These are phyloP conservation scores for Zapornia atra DNA, from an alignment of 2,113 vertebrate genomes.

Conservation along the genomic window DNA sequence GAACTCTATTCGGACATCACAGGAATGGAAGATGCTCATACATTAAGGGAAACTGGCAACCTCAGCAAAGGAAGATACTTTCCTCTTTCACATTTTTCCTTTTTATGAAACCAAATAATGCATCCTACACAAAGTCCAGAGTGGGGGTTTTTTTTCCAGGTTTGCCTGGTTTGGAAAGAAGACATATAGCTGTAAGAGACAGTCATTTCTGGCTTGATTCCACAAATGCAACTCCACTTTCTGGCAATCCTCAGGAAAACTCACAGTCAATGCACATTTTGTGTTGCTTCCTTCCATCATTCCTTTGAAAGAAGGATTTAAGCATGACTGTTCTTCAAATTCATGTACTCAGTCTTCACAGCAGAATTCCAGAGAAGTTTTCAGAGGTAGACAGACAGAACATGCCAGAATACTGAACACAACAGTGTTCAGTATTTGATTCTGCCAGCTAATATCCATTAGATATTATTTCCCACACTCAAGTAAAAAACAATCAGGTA, in stretches of 20 bases:
- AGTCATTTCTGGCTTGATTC: not conserved
- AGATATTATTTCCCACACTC: not conserved
- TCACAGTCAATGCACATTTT: not conserved
- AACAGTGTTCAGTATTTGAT: not conserved
- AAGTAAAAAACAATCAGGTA: not conserved
- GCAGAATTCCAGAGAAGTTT: not conserved
- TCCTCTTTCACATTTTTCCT: not conserved
- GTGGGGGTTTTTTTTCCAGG: not conserved
- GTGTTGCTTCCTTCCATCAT: not conserved
- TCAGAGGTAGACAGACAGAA: not conserved
- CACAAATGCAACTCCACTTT: not conserved
- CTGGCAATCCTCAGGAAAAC: not conserved
- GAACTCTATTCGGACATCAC: not conserved
- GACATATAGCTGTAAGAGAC: not conserved
- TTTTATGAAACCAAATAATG: not conserved
- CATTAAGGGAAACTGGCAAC: not conserved
- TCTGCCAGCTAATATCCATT: not conserved
- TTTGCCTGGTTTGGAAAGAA: not conserved
- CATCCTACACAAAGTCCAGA: not conserved
- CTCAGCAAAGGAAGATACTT: not conserved
- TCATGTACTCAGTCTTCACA: not conserved
- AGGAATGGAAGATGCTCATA: not conserved
- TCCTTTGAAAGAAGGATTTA: not conserved
- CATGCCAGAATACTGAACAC: too few relatives aligned
- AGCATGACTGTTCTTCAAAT: not conserved